Evolutionary conservation across 2,888 invertebrate species (phyloP).

Genomic region (Parnassius glacialis): DNA sequence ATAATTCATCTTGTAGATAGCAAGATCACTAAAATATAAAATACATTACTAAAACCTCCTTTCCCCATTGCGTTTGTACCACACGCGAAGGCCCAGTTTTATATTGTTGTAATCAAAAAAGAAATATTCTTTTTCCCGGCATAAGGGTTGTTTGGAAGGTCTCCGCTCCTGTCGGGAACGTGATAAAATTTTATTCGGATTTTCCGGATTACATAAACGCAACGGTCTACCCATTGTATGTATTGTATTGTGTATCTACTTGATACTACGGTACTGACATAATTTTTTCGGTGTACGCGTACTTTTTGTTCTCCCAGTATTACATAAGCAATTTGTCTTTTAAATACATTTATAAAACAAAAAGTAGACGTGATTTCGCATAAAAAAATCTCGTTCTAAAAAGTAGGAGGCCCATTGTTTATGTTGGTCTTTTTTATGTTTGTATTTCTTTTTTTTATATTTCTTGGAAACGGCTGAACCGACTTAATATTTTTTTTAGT

Average conservation of each 20-base stretch:
- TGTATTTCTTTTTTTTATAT: too few species aligned
- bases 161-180: conserved; percentile 67
- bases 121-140: conserved; percentile 75
- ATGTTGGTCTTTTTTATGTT: too few species aligned
- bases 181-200: conserved; percentile 77
- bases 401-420: too few species aligned
- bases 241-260: conserved; percentile 31
- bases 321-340: background rate
- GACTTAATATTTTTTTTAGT: too few species aligned
- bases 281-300: too few species aligned
- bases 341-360: too few species aligned
- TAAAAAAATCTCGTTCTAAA: too few species aligned
- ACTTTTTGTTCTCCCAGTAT: background rate
- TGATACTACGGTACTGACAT: conserved; percentile 1
- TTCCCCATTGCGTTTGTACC: conserved; percentile 33
- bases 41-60: background rate
- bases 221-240: conserved; percentile 51
- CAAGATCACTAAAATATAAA: too few species aligned
- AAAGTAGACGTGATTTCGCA: too few species aligned
- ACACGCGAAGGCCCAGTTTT: conserved; percentile 61
- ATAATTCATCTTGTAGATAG: too few species aligned
- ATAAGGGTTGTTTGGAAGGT: conserved; percentile 63
- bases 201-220: conserved; percentile 73
- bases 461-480: too few species aligned
- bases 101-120: conserved; percentile 80